Percentiles rank a stretch among this genome's conserved stretches.
Conservation (phyloP, 2,113 vertebrate genomes). For the Phasianus colchicus region DNA sequence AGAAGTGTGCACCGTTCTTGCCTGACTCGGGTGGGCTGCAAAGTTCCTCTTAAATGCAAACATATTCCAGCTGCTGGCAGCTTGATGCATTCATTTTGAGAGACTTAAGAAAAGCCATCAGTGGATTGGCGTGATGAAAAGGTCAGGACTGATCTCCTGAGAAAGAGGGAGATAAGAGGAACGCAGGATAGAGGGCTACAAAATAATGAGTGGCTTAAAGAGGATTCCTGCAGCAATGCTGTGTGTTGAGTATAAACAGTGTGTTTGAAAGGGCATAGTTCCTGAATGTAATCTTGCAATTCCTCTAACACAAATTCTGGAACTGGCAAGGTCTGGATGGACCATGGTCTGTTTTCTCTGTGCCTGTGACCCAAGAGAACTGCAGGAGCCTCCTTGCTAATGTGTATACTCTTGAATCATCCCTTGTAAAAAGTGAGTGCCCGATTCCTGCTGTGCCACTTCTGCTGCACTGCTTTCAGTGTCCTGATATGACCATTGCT, state of each 20-base stretch:
- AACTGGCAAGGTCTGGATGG: background rate
- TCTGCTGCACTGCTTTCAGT: background rate
- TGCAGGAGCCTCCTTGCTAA: background rate
- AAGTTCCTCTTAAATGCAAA: slow-evolving; percentile 25
- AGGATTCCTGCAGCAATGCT: background rate
- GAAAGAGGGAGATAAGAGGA: background rate
- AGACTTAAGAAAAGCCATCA: background rate
- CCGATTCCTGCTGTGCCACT: background rate
- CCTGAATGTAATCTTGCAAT: background rate
- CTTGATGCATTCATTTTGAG: background rate
- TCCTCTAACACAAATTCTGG: background rate
- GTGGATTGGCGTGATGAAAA: background rate
- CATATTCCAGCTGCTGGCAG: background rate
- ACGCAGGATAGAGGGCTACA: background rate
- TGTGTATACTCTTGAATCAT: background rate
- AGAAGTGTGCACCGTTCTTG: background rate
- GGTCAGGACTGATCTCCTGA: background rate
- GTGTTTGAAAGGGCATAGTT: background rate
- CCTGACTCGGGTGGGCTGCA: background rate
- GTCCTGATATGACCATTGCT: background rate
- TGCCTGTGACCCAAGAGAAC: background rate
- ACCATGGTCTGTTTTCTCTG: background rate
- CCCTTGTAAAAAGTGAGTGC: background rate
- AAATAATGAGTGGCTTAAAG: background rate
- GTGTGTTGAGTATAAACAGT: background rate